These are phyloP conservation scores for Falco novaeseelandiae DNA, from an alignment of 2,797 vertebrate genomes.

Conservation along the genomic window DNA sequence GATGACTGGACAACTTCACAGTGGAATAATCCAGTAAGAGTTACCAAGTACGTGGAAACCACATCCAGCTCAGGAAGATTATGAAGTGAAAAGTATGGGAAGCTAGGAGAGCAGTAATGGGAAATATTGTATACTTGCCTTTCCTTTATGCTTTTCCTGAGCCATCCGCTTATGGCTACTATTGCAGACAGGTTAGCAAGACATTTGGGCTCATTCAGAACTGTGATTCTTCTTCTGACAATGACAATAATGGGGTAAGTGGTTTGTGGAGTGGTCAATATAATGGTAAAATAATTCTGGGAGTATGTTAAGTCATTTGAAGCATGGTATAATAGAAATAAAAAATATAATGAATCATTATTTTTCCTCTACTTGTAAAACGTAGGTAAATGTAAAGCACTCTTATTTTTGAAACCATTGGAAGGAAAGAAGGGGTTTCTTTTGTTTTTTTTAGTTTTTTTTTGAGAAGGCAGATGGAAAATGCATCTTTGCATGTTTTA, in stretches of 20 bases:
- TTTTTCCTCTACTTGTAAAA: background rate
- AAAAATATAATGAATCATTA: background rate
- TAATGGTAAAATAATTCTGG: background rate
- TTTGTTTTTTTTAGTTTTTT: background rate
- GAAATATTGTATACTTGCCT: background rate
- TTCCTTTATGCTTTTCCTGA: background rate
- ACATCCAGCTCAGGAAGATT: background rate
- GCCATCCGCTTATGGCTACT: accelerated
- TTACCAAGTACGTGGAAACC: background rate
- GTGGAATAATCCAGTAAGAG: background rate
- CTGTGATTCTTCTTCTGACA: background rate
- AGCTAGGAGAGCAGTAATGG: background rate
- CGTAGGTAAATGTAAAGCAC: background rate
- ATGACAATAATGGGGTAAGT: background rate
- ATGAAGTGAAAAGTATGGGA: background rate
- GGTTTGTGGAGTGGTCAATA: background rate
- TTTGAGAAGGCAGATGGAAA: background rate
- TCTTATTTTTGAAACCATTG: background rate
- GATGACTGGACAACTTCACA: background rate
- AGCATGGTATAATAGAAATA: background rate
- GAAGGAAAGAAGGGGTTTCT: background rate
- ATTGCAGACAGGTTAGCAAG: background rate
- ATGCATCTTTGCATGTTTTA: background rate
- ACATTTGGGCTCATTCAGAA: background rate
- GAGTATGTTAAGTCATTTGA: background rate